Percentiles rank a stretch among this genome's conserved stretches.
phyloP scores from a whole-genome alignment of 2,797 vertebrate genomes.

The Eulemur albifrons region DNA sequence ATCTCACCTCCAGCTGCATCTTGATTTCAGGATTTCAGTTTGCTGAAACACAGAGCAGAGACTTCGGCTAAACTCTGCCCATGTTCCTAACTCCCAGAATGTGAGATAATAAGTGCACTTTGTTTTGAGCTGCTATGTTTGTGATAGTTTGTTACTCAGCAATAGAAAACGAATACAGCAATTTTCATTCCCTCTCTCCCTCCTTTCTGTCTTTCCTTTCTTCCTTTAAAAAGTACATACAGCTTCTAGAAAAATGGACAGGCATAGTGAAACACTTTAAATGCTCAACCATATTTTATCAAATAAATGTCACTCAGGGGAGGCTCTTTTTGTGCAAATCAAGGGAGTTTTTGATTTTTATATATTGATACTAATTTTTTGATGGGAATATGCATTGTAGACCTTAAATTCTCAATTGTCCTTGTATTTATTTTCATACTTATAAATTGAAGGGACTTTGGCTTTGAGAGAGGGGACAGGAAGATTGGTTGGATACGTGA shows the following conservation, averaged over 20 bases:
- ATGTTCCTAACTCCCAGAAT: not conserved
- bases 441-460: not conserved
- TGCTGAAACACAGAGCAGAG: not conserved
- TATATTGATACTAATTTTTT: not conserved
- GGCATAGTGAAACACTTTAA: not conserved
- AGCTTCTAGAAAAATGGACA: not conserved
- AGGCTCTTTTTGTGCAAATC: not conserved
- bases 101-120: not conserved
- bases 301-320: not conserved
- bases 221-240: not conserved
- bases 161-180: not conserved
- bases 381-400: not conserved
- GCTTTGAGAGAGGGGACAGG: accelerated
- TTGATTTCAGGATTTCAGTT: not conserved
- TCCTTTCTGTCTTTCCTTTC: not conserved
- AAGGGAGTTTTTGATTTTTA: not conserved
- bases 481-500: not conserved
- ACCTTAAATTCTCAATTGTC: accelerated
- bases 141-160: not conserved
- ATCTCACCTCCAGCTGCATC: not conserved
- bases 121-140: not conserved
- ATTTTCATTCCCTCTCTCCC: accelerated
- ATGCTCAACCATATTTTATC: not conserved
- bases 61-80: accelerated
- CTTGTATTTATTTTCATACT: not conserved